phyloP scores from a whole-genome alignment of 2,888 invertebrate genomes.

The Stenodema calcarata region DNA sequence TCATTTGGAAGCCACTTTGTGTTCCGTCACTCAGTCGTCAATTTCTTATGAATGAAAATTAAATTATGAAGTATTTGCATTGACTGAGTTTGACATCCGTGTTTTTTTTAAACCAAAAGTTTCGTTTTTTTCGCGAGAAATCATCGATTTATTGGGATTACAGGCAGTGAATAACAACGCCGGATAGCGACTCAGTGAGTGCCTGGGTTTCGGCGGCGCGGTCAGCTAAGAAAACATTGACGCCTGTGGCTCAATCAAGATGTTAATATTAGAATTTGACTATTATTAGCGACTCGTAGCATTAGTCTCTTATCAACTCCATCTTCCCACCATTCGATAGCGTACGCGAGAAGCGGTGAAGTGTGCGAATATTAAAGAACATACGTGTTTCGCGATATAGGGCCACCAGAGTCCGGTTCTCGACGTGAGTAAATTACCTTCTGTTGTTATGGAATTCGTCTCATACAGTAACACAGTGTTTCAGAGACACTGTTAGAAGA shows the following conservation, averaged over 20 bases:
- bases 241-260: constrained; percentile 46
- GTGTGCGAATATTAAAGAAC: neutral
- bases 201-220: neutral
- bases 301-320: constrained; percentile 23
- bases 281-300: constrained; percentile 34
- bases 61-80: neutral
- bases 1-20: neutral
- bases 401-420: neutral
- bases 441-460: too few species aligned
- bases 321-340: constrained; percentile 34
- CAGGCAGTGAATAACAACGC: neutral
- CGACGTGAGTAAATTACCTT: neutral
- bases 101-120: neutral
- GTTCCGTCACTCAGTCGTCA: neutral
- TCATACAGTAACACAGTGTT: too few species aligned
- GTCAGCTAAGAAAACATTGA: constrained; percentile 25
- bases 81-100: neutral
- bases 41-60: neutral
- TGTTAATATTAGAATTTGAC: constrained; percentile 32
- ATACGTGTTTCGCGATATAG: neutral
- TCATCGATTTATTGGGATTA: neutral
- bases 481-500: too few species aligned
- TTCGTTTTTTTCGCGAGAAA: neutral
- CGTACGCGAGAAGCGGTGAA: neutral
- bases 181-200: neutral